A percentile compares a stretch with the other conserved stretches of the same genome.
These are phyloP conservation scores for Oscheius sp. DNA, from an alignment of 2,888 invertebrate species.

Conservation along the genomic window DNA sequence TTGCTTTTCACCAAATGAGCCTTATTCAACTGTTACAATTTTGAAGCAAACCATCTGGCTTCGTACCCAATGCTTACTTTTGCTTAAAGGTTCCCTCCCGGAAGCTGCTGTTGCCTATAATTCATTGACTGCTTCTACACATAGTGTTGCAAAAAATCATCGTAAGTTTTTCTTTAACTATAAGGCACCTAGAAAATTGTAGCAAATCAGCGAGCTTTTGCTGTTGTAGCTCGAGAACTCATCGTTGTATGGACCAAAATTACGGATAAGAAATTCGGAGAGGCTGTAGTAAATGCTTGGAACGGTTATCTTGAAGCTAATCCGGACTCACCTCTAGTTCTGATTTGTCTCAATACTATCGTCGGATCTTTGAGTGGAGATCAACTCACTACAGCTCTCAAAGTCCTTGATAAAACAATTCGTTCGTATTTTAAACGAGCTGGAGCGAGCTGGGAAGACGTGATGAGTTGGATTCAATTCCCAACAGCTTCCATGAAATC, in stretches of 20 bases:
- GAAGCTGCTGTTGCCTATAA: conserved; percentile 45
- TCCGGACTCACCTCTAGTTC: conserved; percentile 45
- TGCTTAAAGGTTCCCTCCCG: conserved; percentile 40
- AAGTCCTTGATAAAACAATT: conserved; percentile 58
- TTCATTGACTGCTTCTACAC: conserved; percentile 47
- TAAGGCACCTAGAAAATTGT: conserved; percentile 2
- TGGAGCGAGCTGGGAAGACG: conserved; percentile 46
- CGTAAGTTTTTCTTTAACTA: conserved; percentile 25
- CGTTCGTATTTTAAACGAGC: conserved; percentile 56
- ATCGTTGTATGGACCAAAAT: conserved; percentile 60
- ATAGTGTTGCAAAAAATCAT: conserved; percentile 41
- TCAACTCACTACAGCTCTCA: conserved; percentile 52
- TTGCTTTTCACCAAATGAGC: conserved; percentile 47
- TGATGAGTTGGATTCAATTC: conserved; percentile 49
- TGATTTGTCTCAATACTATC: conserved; percentile 44
- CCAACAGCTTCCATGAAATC: conserved; percentile 32
- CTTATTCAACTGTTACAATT: conserved; percentile 23
- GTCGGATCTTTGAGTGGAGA: conserved; percentile 51
- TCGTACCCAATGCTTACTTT: conserved; percentile 50
- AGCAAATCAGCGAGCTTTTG: conserved; percentile 49
- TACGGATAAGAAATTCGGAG: conserved; percentile 49
- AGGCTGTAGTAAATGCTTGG: conserved; percentile 49
- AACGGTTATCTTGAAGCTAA: conserved; percentile 43
- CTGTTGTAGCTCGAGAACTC: conserved; percentile 56
- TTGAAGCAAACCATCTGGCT: conserved; percentile 56